phyloP scores from a whole-genome alignment of 2,113 vertebrate genomes.

The Chloropsis hardwickii region DNA sequence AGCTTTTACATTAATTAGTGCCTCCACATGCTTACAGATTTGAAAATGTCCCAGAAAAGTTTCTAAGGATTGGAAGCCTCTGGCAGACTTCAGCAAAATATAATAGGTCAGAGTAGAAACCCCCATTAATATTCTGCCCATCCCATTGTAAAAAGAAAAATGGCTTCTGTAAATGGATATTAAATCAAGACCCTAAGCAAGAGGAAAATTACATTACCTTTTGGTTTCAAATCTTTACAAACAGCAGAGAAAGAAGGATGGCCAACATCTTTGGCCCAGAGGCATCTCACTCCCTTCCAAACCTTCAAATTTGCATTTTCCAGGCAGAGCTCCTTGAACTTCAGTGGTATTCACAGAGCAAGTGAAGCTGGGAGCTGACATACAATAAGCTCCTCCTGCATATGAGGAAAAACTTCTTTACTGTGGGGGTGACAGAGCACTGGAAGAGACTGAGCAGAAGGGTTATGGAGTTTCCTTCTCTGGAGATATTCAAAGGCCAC shows the following conservation, averaged over 20 bases:
- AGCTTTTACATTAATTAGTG: conserved; percentile 15
- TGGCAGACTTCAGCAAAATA: conserved; percentile 9
- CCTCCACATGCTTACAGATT: background rate
- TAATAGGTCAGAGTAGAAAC: background rate
- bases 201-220: background rate
- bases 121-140: background rate
- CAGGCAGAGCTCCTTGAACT: background rate
- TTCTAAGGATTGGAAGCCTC: conserved; percentile 22
- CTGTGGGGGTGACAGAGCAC: background rate
- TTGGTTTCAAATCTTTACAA: background rate
- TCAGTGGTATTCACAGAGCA: background rate
- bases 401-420: background rate
- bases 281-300: background rate
- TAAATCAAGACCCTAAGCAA: background rate
- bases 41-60: conserved; percentile 26
- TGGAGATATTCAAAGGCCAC: background rate
- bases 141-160: background rate
- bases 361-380: background rate
- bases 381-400: background rate
- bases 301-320: background rate
- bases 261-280: background rate
- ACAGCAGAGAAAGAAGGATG: background rate
- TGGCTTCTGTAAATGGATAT: background rate
- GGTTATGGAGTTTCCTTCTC: background rate
- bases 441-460: background rate